phyloP scores from a whole-genome alignment of 2,113 vertebrate genomes.

The Bufo gargarizans region DNA sequence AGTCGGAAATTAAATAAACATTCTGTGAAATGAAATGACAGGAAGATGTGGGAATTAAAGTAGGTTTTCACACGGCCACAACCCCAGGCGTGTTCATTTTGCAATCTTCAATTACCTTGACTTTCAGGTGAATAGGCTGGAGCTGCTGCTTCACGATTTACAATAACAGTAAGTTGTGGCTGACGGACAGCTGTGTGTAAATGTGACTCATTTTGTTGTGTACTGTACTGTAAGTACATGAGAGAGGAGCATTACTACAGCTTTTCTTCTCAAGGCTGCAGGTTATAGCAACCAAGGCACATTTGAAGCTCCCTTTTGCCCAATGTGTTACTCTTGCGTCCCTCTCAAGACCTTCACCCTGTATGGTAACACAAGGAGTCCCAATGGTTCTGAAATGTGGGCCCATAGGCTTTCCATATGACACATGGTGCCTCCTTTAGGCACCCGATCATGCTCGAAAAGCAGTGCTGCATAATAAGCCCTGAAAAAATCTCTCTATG shows the following conservation, averaged over 20 bases:
- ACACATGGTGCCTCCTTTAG: too few species aligned
- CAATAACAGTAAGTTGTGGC: background rate
- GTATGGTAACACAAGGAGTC: too few species aligned
- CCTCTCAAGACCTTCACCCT: too few species aligned
- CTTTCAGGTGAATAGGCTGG: slow-evolving; percentile 43
- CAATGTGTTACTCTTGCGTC: too few species aligned
- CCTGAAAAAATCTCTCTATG: too few species aligned
- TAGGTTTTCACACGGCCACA: slow-evolving; percentile 34
- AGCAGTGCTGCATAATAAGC: too few species aligned
- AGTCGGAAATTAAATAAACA: background rate
- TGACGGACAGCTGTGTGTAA: background rate
- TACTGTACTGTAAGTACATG: background rate
- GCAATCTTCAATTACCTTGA: slow-evolving; percentile 35
- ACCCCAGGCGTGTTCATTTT: slow-evolving; percentile 41
- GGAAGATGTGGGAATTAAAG: background rate
- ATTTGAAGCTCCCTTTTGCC: too few species aligned
- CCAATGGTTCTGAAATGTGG: too few species aligned
- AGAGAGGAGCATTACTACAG: background rate
- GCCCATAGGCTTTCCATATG: too few species aligned
- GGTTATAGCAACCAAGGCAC: background rate
- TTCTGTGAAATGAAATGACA: background rate
- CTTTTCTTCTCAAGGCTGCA: background rate
- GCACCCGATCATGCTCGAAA: too few species aligned
- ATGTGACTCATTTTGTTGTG: slow-evolving; percentile 20
- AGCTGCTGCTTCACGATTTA: background rate